Evolutionary conservation across 2,888 invertebrate species (phyloP).

Genomic region (Euzetes globulus): DNA sequence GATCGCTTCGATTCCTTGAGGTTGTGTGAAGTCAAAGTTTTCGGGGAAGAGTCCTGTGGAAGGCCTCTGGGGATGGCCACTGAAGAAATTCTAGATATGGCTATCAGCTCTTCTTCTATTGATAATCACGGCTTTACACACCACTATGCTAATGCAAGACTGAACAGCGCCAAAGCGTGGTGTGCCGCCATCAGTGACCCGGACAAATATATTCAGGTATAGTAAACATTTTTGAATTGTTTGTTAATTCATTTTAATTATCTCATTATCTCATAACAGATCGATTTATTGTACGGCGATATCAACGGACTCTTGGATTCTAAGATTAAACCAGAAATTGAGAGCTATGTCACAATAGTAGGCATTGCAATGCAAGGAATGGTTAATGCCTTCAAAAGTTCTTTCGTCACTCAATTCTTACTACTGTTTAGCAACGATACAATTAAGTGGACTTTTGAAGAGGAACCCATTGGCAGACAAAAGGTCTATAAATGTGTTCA

Average conservation of each 20-base stretch:
- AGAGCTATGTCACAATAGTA: conserved; percentile 39
- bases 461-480: conserved; percentile 43
- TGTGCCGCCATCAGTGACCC: conserved; percentile 41
- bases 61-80: conserved; percentile 44
- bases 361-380: conserved; percentile 43
- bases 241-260: neutral
- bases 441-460: conserved; percentile 42
- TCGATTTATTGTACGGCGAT: conserved; percentile 14
- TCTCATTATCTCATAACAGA: neutral
- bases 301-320: neutral
- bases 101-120: conserved; percentile 42
- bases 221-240: neutral
- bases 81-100: conserved; percentile 43
- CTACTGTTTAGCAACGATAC: conserved; percentile 43
- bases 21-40: conserved; percentile 43
- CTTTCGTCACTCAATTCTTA: conserved; percentile 41
- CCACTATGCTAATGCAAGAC: conserved; percentile 41
- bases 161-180: conserved; percentile 43
- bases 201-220: conserved; percentile 41
- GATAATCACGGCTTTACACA: conserved; percentile 37
- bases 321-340: neutral
- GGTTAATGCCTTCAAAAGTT: conserved; percentile 40
- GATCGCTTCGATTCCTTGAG: conserved; percentile 43
- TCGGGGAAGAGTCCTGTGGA: conserved; percentile 43
- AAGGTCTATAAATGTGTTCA: conserved; percentile 43